phyloP scores from a whole-genome alignment of 2,797 vertebrate species.

The Mus caroli region DNA sequence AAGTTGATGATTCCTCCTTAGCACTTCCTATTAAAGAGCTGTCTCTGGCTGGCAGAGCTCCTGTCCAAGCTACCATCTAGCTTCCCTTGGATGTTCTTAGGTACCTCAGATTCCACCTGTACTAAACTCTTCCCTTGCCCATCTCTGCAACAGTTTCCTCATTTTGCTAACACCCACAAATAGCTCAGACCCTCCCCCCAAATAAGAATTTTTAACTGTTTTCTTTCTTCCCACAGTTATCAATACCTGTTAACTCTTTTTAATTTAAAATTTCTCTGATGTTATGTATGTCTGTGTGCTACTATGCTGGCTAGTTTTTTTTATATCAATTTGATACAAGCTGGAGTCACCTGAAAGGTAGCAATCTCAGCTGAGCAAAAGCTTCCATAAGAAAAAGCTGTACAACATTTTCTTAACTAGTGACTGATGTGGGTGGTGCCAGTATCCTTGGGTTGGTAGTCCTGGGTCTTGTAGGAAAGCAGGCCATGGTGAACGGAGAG shows the following conservation, averaged over 20 bases:
- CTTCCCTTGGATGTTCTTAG: too few relatives aligned
- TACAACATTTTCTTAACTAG: not conserved
- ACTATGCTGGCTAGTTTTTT: not conserved
- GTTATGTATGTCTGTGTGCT: not conserved
- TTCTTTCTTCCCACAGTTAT: too few relatives aligned
- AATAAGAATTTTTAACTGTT: too few relatives aligned
- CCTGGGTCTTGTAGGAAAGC: not conserved
- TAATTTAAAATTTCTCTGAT: not conserved
- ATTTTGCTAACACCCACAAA: too few relatives aligned
- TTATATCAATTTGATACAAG: not conserved
- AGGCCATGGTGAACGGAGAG: too few relatives aligned
- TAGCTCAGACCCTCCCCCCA: too few relatives aligned
- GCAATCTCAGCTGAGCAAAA: not conserved
- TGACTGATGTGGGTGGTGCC: not conserved
- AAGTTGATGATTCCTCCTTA: not conserved
- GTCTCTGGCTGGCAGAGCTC: not conserved
- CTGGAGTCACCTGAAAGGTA: not conserved
- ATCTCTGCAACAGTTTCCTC: too few relatives aligned
- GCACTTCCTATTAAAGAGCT: not conserved
- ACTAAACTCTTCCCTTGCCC: too few relatives aligned
- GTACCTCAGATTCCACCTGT: too few relatives aligned
- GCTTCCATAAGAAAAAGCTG: not conserved
- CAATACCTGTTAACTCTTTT: not conserved
- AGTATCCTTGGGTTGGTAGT: not conserved
- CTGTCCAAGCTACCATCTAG: not conserved